These are phyloP conservation scores for Acanthornis magna DNA, from an alignment of 2,797 vertebrate species.

Conservation along the genomic window DNA sequence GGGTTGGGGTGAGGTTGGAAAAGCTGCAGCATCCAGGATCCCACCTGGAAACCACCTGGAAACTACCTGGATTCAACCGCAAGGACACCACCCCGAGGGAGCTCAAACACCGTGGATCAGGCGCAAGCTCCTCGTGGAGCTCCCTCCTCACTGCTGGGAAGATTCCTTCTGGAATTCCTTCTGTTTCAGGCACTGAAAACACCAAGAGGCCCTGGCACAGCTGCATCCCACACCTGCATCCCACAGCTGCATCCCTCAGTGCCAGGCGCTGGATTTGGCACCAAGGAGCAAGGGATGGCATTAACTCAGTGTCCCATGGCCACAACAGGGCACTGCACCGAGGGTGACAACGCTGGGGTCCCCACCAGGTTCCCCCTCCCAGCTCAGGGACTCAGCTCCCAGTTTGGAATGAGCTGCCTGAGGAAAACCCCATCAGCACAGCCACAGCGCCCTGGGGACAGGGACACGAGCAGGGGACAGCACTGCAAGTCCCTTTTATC, in stretches of 20 bases:
- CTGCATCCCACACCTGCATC: neutral
- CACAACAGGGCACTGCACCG: neutral
- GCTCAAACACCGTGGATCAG: rapidly evolving
- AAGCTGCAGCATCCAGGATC: neutral
- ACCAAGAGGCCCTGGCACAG: neutral
- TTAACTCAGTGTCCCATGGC: neutral
- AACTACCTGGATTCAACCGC: neutral
- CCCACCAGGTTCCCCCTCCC: neutral
- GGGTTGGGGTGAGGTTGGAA: neutral
- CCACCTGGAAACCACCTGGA: rapidly evolving
- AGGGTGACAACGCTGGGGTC: neutral
- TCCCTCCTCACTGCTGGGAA: neutral
- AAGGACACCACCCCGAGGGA: neutral
- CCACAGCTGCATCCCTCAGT: neutral
- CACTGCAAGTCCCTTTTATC: too few species aligned
- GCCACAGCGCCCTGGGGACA: neutral
- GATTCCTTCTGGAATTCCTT: neutral
- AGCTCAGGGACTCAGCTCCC: neutral
- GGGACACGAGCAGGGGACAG: neutral
- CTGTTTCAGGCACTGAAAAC: neutral
- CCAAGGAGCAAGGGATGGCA: neutral
- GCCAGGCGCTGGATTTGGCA: neutral
- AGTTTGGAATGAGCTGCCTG: rapidly evolving
- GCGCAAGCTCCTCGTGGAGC: neutral
- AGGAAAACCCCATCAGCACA: neutral